Percentiles rank a stretch among this genome's conserved stretches.
Conservation (phyloP, 2,113 vertebrate species). For the Tachysurus fulvidraco region DNA sequence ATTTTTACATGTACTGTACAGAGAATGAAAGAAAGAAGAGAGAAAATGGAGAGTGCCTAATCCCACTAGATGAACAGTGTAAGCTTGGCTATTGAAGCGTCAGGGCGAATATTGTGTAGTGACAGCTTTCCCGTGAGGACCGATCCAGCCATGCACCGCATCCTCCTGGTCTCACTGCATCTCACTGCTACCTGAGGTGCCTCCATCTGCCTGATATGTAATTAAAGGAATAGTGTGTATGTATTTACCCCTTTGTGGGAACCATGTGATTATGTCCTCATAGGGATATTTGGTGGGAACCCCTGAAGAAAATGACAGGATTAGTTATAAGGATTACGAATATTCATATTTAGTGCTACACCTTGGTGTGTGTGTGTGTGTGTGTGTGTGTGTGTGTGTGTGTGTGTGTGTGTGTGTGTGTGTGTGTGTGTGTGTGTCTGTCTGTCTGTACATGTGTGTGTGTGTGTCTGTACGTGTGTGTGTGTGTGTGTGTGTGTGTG, state of each 20-base stretch:
- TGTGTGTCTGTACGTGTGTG: constrained; percentile 25
- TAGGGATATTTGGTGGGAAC: not conserved
- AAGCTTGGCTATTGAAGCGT: constrained; percentile 59
- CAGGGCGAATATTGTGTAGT: constrained; percentile 57
- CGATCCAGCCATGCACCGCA: constrained; percentile 51
- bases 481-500: constrained; percentile 24
- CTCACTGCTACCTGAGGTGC: constrained; percentile 55
- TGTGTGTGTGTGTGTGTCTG: constrained; percentile 34
- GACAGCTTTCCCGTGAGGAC: constrained; percentile 59
- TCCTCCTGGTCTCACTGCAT: constrained; percentile 54
- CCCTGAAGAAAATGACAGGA: constrained; percentile 14
- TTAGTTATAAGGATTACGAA: not conserved
- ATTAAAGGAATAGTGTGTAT: constrained; percentile 39
- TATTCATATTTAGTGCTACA: constrained; percentile 3
- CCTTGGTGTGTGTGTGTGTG: constrained; percentile 16
- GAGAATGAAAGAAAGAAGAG: constrained; percentile 30
- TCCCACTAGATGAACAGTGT: constrained; percentile 31
- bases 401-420: constrained; percentile 33
- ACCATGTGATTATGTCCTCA: not conserved
- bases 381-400: constrained; percentile 33
- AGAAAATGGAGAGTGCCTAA: constrained; percentile 8
- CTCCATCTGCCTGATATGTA: constrained; percentile 40
- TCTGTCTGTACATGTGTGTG: too few species aligned
- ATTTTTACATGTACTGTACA: not conserved
- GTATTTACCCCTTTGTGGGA: not conserved